phyloP scores from a whole-genome alignment of 2,113 vertebrate genomes.

The Axis porcinus region DNA sequence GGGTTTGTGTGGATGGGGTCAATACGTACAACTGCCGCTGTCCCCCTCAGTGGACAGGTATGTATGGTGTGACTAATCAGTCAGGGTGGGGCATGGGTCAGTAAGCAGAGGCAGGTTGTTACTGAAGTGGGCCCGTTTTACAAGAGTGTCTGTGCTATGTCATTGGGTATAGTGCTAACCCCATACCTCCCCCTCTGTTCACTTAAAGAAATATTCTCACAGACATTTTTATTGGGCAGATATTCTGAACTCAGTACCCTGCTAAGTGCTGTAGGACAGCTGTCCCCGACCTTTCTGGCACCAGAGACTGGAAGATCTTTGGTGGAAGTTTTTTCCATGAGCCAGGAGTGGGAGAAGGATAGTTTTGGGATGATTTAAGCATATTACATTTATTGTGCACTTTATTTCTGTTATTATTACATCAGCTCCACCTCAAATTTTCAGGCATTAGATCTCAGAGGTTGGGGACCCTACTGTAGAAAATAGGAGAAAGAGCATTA shows the following conservation, averaged over 20 bases:
- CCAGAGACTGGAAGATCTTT: not conserved
- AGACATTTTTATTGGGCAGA: not conserved
- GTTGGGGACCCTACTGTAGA: not conserved
- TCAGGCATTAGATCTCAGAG: not conserved
- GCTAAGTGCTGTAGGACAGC: not conserved
- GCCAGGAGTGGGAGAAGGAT: not conserved
- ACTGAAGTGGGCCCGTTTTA: not conserved
- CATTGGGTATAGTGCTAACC: not conserved
- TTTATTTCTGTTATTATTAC: not conserved
- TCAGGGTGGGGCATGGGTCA: not conserved
- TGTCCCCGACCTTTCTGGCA: not conserved
- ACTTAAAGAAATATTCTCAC: not conserved
- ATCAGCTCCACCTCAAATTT: not conserved
- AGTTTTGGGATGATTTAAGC: not conserved
- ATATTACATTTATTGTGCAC: not conserved
- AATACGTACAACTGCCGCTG: slow-evolving; percentile 98
- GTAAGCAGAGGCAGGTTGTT: not conserved
- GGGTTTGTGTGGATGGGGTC: slow-evolving; percentile 94
- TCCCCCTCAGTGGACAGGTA: slow-evolving; percentile 96
- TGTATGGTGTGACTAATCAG: not conserved
- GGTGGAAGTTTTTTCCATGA: not conserved
- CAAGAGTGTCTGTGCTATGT: not conserved
- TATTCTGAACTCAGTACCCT: not conserved
- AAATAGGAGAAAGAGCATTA: not conserved
- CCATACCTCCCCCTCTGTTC: not conserved